Evolutionary conservation across 2,888 invertebrate genomes (phyloP), one percentile per base, ranked within the genome.

Genomic region (Pandemis cinnamomeana): DNA sequence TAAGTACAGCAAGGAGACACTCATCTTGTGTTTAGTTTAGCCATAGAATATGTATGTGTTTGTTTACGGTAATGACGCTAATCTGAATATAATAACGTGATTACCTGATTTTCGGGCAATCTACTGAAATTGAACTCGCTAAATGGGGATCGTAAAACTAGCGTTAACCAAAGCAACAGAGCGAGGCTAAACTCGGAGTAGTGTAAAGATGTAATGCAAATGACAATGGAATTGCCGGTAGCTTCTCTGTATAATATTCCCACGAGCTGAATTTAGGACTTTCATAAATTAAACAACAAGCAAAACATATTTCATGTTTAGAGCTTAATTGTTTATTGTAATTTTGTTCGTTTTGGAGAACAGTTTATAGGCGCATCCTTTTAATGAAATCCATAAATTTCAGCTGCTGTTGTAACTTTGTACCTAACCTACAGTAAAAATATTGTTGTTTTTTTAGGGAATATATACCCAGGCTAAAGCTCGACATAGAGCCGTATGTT

Each of bases 151-250:
- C 77, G 77, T 78, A 78, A 79, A 80, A 78, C 71, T 68, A 46
- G 48, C 78, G 81, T 84, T 81, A 82, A 71, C 60, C 60, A 75
- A 78, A 75, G 80, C 82, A 84, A 55, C 80, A 79, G 82, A 84
- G 83, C 84, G 81, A 76, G 76, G 77, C 81, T 76, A 82, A 27
- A 85, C 81, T 79, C 78, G 7, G 60, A 66, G 61, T 61, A 58
- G 72, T 77, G 76, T 79, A 81, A 84, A 83, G 77, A 80, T 69
- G 63, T 76, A 78, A 78, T 75, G 71, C 77, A 80, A 82, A 83
- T 81, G 80, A 86, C 86, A 87, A 86, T 81, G 73, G 82, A 82
- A 87, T 84, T 84, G 80, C 78, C 77, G 67, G 74, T 63, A 68
- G 41, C 66, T 60, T 15, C 15, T n/a, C 51, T 67, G 70, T 72